phyloP scores from a whole-genome alignment of 1,140 invertebrate species.

The Tetramorium alpestre region DNA sequence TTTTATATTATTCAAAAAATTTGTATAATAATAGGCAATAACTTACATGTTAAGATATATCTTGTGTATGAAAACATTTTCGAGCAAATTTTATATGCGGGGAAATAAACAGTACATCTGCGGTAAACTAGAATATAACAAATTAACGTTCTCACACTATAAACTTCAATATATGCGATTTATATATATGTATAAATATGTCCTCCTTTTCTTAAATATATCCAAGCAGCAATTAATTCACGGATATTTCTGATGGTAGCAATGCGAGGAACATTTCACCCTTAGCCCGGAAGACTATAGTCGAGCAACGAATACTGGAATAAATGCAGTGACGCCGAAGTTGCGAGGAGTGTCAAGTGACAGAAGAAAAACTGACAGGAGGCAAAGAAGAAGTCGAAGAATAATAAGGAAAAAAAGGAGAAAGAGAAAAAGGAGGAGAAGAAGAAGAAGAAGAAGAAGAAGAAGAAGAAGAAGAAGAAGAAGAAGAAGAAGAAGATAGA shows the following conservation, averaged over 20 bases:
- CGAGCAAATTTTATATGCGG: not conserved
- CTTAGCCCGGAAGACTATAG: constrained; percentile 38
- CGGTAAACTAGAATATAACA: not conserved
- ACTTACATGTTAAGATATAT: not conserved
- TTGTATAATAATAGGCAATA: not conserved
- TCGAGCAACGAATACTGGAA: constrained; percentile 42
- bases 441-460: not conserved
- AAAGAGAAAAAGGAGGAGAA: not conserved
- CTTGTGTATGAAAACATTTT: not conserved
- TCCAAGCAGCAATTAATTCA: not conserved
- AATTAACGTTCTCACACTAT: not conserved
- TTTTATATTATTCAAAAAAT: not conserved
- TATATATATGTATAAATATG: not conserved
- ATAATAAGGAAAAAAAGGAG: not conserved
- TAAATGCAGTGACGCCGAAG: not conserved
- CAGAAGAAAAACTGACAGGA: constrained; percentile 21
- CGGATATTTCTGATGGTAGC: not conserved
- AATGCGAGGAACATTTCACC: not conserved
- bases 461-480: not conserved
- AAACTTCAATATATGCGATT: not conserved
- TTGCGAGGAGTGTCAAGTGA: constrained; percentile 49
- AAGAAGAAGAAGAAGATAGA: constrained; percentile 40
- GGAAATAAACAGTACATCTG: not conserved
- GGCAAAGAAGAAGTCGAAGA: constrained; percentile 1
- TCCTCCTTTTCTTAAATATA: not conserved